Base-by-base conservation (phyloP, 2,797 vertebrate species). In the Hippopotamyrus pictus region DNA sequence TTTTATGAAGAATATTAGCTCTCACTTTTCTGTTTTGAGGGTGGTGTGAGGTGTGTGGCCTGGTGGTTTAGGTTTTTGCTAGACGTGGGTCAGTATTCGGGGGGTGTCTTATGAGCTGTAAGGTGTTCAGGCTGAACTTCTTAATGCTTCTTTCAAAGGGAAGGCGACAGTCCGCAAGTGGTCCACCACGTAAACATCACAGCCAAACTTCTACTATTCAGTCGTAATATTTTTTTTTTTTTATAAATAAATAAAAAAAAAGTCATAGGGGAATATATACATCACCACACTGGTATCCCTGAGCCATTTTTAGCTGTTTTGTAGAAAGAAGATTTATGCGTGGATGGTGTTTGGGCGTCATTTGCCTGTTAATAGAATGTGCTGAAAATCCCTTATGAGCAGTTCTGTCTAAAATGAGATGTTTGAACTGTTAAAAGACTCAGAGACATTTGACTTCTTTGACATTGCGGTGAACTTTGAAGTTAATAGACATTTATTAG, bases 291-390 rank as follows among this genome's bases (percentile, higher is more conserved):
- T 48, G 83, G 46, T 46, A 51, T 33, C 8, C 44, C 4, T 6
- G 1, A 33, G 12, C 65, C 83, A 85, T 85, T 29, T 46, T 79
- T 41, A 79, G 73, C 19, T 8, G 5, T 79, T 79, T 79, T 41
- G 73, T 41, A 79, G 73, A 50, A 51, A 84, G 48, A 48, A 14
- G 9, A 22, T 25, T 85, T 50, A 48, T 3, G 7, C 9, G 19
- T 44, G 82, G 46, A 11, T 22, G 25, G 82, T 85, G n/a, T 85
- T 50, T 85, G 7, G 11, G 1, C 12, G 11, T 50, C 37, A 37
- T 44, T 44, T 79, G 37, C 33, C 73, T 19, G 33, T 79, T 29
- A n/a, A 86, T 54, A 86, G 91, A 90, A 92, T 87, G 17, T 59
- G 88, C 85, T 29, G 83, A 91, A 88, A 91, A 93, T 53, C 33